These are phyloP conservation scores for Butastur rufipennis DNA, from an alignment of 2,113 vertebrate genomes.

Conservation along the genomic window DNA sequence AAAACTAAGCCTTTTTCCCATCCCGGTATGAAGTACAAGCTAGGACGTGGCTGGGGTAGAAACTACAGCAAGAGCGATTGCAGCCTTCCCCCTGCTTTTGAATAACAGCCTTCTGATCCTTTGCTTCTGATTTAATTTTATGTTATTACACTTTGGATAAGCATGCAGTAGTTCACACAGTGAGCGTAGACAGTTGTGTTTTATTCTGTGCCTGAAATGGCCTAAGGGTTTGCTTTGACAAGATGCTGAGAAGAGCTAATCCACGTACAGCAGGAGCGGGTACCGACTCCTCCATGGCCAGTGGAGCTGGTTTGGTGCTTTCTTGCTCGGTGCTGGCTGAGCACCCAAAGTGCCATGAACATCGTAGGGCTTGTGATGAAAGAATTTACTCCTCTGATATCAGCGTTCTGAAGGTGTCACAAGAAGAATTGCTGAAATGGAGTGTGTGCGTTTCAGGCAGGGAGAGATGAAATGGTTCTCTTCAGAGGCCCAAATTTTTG, in stretches of 20 bases:
- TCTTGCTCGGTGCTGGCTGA: accelerated
- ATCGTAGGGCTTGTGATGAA: not conserved
- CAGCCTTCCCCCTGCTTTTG: not conserved
- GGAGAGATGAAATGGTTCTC: not conserved
- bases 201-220: not conserved
- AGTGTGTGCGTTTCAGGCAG: not conserved
- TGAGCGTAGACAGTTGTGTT: not conserved
- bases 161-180: not conserved
- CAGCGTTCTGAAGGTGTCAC: not conserved
- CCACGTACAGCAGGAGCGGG: not conserved
- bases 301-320: not conserved
- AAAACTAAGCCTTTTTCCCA: not conserved
- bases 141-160: not conserved
- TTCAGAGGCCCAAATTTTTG: not conserved
- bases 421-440: not conserved
- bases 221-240: not conserved
- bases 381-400: not conserved
- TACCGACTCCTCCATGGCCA: accelerated
- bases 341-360: not conserved
- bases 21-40: not conserved
- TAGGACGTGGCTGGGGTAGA: not conserved
- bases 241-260: not conserved
- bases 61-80: not conserved
- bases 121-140: not conserved
- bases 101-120: not conserved